Evolutionary conservation across 2,888 invertebrate genomes (phyloP), one percentile per base, ranked within the genome.

Genomic region (Sturmia bella): DNA sequence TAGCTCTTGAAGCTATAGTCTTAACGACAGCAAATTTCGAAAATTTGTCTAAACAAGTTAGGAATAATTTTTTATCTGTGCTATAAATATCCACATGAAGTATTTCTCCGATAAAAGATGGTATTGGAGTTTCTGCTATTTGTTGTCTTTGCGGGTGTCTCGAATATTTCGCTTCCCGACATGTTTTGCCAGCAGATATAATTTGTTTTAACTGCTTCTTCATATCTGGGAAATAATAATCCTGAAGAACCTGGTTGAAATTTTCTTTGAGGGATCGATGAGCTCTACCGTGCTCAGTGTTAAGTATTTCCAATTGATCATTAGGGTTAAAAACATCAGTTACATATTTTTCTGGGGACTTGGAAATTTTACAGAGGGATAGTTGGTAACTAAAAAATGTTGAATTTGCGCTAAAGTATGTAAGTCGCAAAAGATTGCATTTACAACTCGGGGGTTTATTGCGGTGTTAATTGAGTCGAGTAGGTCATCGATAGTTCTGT

Each of bases 21-120:
- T 84, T 77, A 3, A 81, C 21, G 1, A 41, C 19, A 21, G 50
- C 50, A 21, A 64, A 64, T 39, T 64, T 64, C 13, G 82, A 85
- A 48, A 84, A 84, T 63, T 84, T 85, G 52, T 84, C 85, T 21
- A 84, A 24, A 37, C 78, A 85, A 7, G 83, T 84, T 39, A 84
- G 66, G 43, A 85, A 85, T 3, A 24, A 69, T 57, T 74, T 84
- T 52, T 17, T 24, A 17, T 81, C 73, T 13, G 84, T 85, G 3
- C 63, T 79, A 52, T 78, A 84, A 43, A 85, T 85, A 11, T 52
- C 27, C n/a, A 27, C 13, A 19, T 77, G 77, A 2, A 69, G 45
- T n/a, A 77, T 52, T 19, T 77, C 32, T 12, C 69, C 70, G 37
- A 57, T 5, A 15, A 52, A 56, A 17, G 43, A 48, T 6, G 27